Conservation (phyloP, 2,113 vertebrate genomes). For the Gymnocephalus cernua region DNA sequence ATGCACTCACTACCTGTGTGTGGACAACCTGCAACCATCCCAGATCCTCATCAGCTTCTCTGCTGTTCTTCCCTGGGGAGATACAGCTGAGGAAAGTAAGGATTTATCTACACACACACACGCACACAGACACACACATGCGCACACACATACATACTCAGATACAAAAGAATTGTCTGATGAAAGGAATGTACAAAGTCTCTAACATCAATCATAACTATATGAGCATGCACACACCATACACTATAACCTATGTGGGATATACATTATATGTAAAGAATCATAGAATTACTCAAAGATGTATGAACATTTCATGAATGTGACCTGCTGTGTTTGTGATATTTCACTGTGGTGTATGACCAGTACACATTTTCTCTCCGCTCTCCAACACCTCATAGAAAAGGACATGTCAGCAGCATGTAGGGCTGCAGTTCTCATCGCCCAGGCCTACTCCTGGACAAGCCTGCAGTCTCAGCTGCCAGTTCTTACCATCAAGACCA, state of each 20-base stretch:
- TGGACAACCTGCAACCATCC: conserved; percentile 88
- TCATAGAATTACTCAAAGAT: neutral
- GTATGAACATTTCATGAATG: neutral
- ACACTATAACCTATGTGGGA: neutral
- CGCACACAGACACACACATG: conserved; percentile 5
- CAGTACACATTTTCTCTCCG: conserved; percentile 5
- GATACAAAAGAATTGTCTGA: neutral
- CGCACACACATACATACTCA: neutral
- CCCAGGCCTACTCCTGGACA: conserved; percentile 87
- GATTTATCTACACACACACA: conserved; percentile 12
- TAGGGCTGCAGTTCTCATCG: conserved; percentile 80
- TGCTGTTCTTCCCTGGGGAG: conserved; percentile 87
- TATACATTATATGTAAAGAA: neutral
- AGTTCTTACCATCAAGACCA: conserved; percentile 87
- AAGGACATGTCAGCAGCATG: conserved; percentile 41
- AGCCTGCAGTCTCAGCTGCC: conserved; percentile 78
- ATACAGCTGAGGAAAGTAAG: conserved; percentile 80
- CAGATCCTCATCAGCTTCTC: conserved; percentile 93
- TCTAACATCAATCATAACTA: neutral
- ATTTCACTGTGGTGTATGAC: neutral
- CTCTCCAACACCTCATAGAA: conserved; percentile 47
- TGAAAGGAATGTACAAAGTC: neutral
- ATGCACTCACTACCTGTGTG: conserved; percentile 87
- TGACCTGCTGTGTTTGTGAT: neutral
- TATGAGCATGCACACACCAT: neutral